These are phyloP conservation scores for Arctopsyche grandis DNA, from an alignment of 1,140 invertebrate species.

Conservation along the genomic window DNA sequence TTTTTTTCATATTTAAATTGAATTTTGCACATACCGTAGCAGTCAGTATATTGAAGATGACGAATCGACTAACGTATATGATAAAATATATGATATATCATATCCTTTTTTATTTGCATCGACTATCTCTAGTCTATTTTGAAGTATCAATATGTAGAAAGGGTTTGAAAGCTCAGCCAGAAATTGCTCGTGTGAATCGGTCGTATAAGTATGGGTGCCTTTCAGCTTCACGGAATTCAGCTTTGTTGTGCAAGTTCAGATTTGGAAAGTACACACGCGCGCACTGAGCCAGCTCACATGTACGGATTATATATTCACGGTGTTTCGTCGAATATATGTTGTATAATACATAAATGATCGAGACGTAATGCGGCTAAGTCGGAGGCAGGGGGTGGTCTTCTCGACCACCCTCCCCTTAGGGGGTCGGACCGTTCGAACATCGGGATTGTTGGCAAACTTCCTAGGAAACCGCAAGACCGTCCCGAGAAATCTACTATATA, in stretches of 20 bases:
- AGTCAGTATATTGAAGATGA: no score
- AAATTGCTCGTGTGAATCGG: constrained; percentile 5
- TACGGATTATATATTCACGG: constrained; percentile 48
- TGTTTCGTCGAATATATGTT: constrained; percentile 24
- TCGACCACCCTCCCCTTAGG: constrained; percentile 3
- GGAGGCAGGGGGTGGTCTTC: neutral
- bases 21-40: no score
- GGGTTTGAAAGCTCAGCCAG: neutral
- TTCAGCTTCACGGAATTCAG: no score
- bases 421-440: neutral
- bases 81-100: no score
- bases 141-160: no score
- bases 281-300: neutral
- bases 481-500: neutral
- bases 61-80: no score
- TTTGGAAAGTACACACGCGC: neutral
- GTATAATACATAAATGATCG: constrained; percentile 52
- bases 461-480: constrained; percentile 45
- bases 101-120: no score
- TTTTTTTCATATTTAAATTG: no score
- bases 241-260: constrained; percentile 11
- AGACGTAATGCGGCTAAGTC: constrained; percentile 50
- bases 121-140: no score
- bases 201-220: no score
- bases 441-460: constrained; percentile 44